Evolutionary conservation across 2,797 vertebrate genomes (phyloP).

Genomic region (Sebastes hopkinsi): DNA sequence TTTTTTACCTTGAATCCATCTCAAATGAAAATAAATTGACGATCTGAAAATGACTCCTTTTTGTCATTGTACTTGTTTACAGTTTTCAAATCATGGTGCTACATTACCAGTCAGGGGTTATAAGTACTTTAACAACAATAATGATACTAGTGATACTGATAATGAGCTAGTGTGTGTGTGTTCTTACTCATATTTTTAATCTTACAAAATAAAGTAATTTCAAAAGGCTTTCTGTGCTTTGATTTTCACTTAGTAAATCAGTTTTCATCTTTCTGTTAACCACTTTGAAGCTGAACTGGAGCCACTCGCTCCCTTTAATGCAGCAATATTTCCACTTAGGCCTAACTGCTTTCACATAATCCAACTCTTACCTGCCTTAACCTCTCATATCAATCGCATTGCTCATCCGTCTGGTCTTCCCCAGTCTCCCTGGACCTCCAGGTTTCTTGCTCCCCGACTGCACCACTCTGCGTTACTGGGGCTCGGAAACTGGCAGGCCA

Average conservation of each 20-base stretch:
- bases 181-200: slow-evolving; percentile 56
- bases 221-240: slow-evolving; percentile 72
- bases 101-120: slow-evolving; percentile 42
- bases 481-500: slow-evolving; percentile 71
- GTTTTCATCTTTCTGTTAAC: not conserved
- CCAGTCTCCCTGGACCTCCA: slow-evolving; percentile 74
- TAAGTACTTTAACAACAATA: slow-evolving; percentile 62
- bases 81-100: slow-evolving; percentile 69
- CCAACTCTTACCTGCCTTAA: slow-evolving; percentile 2
- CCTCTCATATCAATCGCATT: not conserved
- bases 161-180: slow-evolving; percentile 69
- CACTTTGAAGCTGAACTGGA: not conserved
- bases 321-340: not conserved
- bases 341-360: not conserved
- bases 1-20: slow-evolving; percentile 63
- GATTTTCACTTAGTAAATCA: slow-evolving; percentile 54
- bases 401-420: slow-evolving; percentile 32
- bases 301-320: not conserved
- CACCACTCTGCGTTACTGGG: slow-evolving; percentile 62
- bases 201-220: slow-evolving; percentile 79
- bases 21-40: slow-evolving; percentile 82
- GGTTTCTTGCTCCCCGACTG: slow-evolving; percentile 73
- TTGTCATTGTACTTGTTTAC: slow-evolving; percentile 81
- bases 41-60: slow-evolving; percentile 78
- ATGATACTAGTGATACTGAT: slow-evolving; percentile 78